These are phyloP conservation scores for Microchrysa polita DNA, from an alignment of 2,888 invertebrate genomes.

Conservation along the genomic window DNA sequence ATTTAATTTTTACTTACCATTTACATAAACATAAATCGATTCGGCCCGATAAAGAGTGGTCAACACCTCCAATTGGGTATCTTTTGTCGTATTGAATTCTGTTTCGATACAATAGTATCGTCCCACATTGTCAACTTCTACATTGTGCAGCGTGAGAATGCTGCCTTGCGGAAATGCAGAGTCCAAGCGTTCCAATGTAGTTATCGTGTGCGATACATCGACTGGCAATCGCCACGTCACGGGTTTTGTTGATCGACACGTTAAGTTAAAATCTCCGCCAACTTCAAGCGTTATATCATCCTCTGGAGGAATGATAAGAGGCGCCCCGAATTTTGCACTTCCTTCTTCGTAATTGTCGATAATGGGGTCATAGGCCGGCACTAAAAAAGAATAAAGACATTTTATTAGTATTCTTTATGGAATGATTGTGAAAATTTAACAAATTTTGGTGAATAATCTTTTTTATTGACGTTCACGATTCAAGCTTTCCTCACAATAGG, in stretches of 20 bases:
- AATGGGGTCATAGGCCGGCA: background rate
- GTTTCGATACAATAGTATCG: constrained; percentile 69
- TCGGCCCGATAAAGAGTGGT: constrained; percentile 60
- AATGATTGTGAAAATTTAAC: no score
- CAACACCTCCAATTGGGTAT: constrained; percentile 59
- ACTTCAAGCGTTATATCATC: constrained; percentile 59
- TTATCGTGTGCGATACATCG: background rate
- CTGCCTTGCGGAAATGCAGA: constrained; percentile 62
- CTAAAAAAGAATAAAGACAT: constrained; percentile 10
- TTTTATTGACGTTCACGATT: no score
- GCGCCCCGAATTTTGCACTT: constrained; percentile 54
- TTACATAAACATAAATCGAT: constrained; percentile 68
- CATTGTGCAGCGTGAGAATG: constrained; percentile 64
- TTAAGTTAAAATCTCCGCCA: constrained; percentile 60
- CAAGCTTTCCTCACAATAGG: no score
- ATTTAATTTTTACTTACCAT: constrained; percentile 63
- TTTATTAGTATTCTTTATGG: background rate
- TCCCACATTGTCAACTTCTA: constrained; percentile 66
- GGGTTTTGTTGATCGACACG: constrained; percentile 64
- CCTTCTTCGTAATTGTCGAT: background rate
- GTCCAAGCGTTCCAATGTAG: constrained; percentile 52
- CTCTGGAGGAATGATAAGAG: constrained; percentile 60
- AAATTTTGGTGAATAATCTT: no score
- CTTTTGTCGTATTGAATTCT: constrained; percentile 51
- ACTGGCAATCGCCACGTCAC: constrained; percentile 61